Base-by-base conservation (phyloP, 2,797 vertebrate species). In the Acropternis orthonyx region DNA sequence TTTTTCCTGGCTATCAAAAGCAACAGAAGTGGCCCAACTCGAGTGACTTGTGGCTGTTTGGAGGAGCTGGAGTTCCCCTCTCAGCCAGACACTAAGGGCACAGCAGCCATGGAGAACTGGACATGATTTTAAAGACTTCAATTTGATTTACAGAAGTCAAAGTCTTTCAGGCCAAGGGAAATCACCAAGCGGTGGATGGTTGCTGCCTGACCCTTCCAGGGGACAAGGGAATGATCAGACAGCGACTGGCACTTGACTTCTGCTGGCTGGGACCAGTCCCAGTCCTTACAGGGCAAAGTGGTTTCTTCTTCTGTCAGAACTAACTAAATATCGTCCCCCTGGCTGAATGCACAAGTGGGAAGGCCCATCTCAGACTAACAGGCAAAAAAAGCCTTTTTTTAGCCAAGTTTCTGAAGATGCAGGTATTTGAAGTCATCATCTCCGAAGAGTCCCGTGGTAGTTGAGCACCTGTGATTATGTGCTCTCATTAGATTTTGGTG, bases 401-500 rank as follows among this genome's bases (percentile, higher is more conserved):
- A 34, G 69, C 23, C 0, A 7, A 13, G 37, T 67, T 92, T 92
- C 77, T 88, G 67, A 55, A 68, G 62, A 22, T 0, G 1, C 3
- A 44, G 0, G 24, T 46, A 6, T 93, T 92, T 93, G 94, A 82
- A 93, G 86, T 6, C 3, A 15, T 41, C 20, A 1, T 58, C 67
- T 74, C 86, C 46, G 6, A 6, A 6, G 14, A 37, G 85, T n/a
- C 78, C 65, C 6, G 1, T 19, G 61, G 78, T 71, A 81, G 77
- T 8, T 2, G 2, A 73, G 68, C 77, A 77, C 61, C 86, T 77
- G 78, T 74, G 89, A 89, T 89, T 46, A 41, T 1, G 65, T 41
- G 27, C 32, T 71, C 78, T 92, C 81, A n/a, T 93, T 96, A 95
- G 71, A 16, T 27, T 56, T 51, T 19, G 80, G 92, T 94, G 94